A percentile compares a stretch with the other conserved stretches of the same genome.
Evolutionary conservation across 2,888 invertebrate genomes (phyloP).

Genomic region (Ennomos fuscantarius): DNA sequence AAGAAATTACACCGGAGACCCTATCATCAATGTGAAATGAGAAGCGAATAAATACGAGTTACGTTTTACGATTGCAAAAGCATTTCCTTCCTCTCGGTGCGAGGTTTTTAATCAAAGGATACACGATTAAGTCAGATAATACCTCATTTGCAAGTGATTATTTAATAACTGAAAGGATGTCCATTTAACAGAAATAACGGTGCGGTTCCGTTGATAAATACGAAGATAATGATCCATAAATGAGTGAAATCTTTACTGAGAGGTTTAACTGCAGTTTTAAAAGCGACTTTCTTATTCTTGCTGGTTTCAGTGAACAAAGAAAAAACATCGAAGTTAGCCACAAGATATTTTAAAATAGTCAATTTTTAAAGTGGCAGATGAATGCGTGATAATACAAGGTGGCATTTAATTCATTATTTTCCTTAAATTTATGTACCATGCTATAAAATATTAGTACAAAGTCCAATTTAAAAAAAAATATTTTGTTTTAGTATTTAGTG

Average conservation of each 20-base stretch:
- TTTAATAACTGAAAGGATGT: constrained; percentile 34
- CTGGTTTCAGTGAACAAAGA: background rate
- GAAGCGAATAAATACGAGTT: constrained; percentile 10
- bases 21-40: too few species aligned
- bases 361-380: too few species aligned
- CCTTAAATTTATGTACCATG: too few species aligned
- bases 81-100: constrained; percentile 33
- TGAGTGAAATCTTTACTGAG: constrained; percentile 4
- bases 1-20: too few species aligned
- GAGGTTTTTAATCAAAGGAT: constrained; percentile 28
- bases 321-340: background rate
- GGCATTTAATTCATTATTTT: too few species aligned
- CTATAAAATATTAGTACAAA: too few species aligned
- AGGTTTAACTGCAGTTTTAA: background rate
- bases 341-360: too few species aligned
- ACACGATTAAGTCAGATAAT: constrained; percentile 32
- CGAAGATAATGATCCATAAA: constrained; percentile 1
- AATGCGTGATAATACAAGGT: too few species aligned
- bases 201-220: constrained; percentile 27
- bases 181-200: constrained; percentile 26
- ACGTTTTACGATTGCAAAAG: constrained; percentile 11
- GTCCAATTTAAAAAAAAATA: too few species aligned
- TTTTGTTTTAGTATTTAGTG: too few species aligned
- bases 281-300: constrained; percentile 3
- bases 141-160: constrained; percentile 23